Base-by-base conservation (phyloP, 2,888 invertebrate genomes). In the Orthosia incerta region DNA sequence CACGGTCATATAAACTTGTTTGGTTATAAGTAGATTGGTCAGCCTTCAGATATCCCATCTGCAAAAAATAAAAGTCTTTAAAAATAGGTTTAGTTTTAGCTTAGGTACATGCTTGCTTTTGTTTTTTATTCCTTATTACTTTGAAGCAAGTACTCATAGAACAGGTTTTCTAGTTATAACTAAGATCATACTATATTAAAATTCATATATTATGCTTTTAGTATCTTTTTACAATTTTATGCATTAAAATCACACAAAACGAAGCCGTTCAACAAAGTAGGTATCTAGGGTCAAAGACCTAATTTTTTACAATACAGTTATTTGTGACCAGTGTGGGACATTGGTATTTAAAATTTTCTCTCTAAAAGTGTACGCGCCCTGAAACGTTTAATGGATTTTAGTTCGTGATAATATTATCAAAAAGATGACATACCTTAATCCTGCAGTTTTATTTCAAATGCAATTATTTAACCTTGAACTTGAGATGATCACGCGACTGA, bases 1-100 rank as follows among this genome's bases (percentile, higher is more conserved):
- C 94, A 56, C 96, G 91, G 59, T 96, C 95, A 88, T 96, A 95
- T 66, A 96, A 89, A 87, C 92, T 95, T 75, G 92, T 91, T 83
- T 92, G 91, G 69, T 79, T 87, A 68, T 70, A 82, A 74, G 75
- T 83, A 68, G 87, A 86, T 53, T 92, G 88, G 68, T 91, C 91
- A 84, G 85, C 91, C 79, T 90, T 91, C 85, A 91, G 88, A 71
- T 89, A 92, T 46, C 91, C 93, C 95, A 96, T 95, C 96, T 96
- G 93, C 66, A 95, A 95, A 80, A 82, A 89, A 74, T 50, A 74
- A 69, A 66, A 65, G 46, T 23, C 48, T 62, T 51, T 23, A 64
- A 62, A 56, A 67, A 66, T 64, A 23, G 48, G 18, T 67, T 59
- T 55, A 3, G 39, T 78, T 79, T 75, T 68, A 82, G 67, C 63